These are phyloP conservation scores for Copidosoma floridanum DNA, from an alignment of 1,140 invertebrate genomes.

Conservation along the genomic window DNA sequence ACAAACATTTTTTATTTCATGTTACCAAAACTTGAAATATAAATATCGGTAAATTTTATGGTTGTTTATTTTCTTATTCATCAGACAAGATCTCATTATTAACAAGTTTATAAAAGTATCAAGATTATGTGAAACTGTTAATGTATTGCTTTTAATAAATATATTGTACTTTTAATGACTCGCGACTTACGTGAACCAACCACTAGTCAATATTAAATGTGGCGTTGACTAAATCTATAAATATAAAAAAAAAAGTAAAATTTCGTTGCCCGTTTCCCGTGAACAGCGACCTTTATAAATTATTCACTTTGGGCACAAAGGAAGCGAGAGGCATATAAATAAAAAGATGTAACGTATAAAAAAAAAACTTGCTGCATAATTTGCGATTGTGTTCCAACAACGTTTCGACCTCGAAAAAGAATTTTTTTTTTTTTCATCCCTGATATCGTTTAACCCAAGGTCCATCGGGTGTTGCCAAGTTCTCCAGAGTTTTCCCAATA, in stretches of 20 bases:
- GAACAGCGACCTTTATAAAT: neutral
- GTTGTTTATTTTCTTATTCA: neutral
- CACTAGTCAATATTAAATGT: slow-evolving; percentile 1
- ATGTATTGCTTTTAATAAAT: slow-evolving; percentile 6
- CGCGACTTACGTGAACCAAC: slow-evolving; percentile 1
- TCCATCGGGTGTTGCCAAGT: neutral
- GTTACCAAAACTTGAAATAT: no score
- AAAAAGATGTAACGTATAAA: neutral
- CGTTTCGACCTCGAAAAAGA: neutral
- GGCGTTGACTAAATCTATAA: neutral
- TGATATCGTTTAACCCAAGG: neutral
- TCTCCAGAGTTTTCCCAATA: slow-evolving; percentile 4
- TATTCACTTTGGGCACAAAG: neutral
- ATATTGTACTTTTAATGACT: slow-evolving; percentile 1
- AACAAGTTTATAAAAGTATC: no score
- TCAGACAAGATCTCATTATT: neutral
- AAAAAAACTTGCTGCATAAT: neutral
- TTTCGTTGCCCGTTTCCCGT: no score
- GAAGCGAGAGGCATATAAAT: neutral
- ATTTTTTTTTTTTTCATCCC: no score
- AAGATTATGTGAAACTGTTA: neutral
- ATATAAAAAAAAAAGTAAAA: neutral
- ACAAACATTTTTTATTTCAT: neutral
- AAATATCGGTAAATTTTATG: neutral
- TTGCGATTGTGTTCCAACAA: neutral